Base-by-base conservation (phyloP, 2,888 invertebrate genomes). In the Parnassius mnemosyne region DNA sequence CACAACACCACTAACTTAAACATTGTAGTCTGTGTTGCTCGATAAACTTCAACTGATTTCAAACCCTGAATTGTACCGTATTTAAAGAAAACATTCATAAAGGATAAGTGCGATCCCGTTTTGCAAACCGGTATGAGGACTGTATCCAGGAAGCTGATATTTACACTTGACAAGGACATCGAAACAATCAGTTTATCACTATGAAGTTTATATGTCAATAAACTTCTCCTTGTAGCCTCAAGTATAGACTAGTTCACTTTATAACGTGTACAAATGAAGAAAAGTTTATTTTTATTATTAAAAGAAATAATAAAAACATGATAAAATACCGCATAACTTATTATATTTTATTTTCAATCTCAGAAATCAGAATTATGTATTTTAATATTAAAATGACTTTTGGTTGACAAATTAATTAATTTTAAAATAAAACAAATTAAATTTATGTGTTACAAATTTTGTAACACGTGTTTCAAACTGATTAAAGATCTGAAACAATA, bases 1-100 rank as follows among this genome's bases (percentile, higher is more conserved):
- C 88, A 93, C 92, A 94, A 92, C 80, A 93, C 92, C 85, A 93
- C 92, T 87, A 89, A 73, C 76, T 88, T 90, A 77, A 80, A 88
- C 89, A 92, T 92, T 75, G 79, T 89, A 83, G 83, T 85, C 79
- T 89, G 83, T 84, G 87, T 87, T 85, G 83, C 72, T 81, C 77
- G 76, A 70, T 74, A 65, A 53, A 74, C 71, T 77, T 79, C 82
- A 77, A 87, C 85, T 89, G 89, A 89, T 89, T 76, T 74, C 72
- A 53, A 66, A 72, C 69, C 69, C 69, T 71, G 65, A 62, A 53
- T 64, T 61, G 61, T 66, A 71, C 72, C 69, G 79, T 87, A 86
- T 89, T 84, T 90, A 89, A 87, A 87, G 77, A 81, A 81, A 82
- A 74, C 75, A 70, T 73, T 79, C 69, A 74, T 72, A 71, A 79